A percentile compares a stretch with the other conserved stretches of the same genome.
phyloP scores from a whole-genome alignment of 2,113 vertebrate genomes.

The Acanthochromis polyacanthus region DNA sequence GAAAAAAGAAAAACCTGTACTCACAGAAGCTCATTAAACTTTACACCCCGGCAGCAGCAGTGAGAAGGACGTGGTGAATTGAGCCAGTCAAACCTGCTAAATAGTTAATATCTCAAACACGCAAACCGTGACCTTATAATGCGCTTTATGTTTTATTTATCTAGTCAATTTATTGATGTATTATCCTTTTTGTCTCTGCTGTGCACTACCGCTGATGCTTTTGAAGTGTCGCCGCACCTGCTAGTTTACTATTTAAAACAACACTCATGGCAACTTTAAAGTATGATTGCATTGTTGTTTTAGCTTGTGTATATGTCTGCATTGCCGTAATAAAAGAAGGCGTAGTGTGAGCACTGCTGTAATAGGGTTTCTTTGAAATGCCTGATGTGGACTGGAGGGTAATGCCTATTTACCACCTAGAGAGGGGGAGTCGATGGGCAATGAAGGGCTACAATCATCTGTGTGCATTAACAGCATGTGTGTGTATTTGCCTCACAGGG shows the following conservation, averaged over 20 bases:
- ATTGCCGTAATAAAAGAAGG: constrained; percentile 13
- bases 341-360: neutral
- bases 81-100: constrained; percentile 55
- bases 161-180: constrained; percentile 41
- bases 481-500: constrained; percentile 59
- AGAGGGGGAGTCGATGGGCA: constrained; percentile 39
- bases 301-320: neutral
- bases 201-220: constrained; percentile 1
- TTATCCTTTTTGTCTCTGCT: constrained; percentile 22
- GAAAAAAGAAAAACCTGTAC: too few species aligned
- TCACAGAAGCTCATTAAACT: constrained; percentile 24
- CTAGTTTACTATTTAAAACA: constrained; percentile 49
- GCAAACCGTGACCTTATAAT: constrained; percentile 59
- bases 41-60: constrained; percentile 1
- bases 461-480: constrained; percentile 56
- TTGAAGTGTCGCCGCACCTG: constrained; percentile 16
- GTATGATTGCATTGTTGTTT: neutral
- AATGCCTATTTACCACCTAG: constrained; percentile 46
- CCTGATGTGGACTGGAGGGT: constrained; percentile 43
- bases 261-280: constrained; percentile 11
- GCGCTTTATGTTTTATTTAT: constrained; percentile 64
- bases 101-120: constrained; percentile 63
- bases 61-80: constrained; percentile 24
- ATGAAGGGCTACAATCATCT: constrained; percentile 46
- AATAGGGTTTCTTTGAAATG: constrained; percentile 49